Conservation (phyloP, 1,140 invertebrate genomes). For the Aphaenogaster floridana region DNA sequence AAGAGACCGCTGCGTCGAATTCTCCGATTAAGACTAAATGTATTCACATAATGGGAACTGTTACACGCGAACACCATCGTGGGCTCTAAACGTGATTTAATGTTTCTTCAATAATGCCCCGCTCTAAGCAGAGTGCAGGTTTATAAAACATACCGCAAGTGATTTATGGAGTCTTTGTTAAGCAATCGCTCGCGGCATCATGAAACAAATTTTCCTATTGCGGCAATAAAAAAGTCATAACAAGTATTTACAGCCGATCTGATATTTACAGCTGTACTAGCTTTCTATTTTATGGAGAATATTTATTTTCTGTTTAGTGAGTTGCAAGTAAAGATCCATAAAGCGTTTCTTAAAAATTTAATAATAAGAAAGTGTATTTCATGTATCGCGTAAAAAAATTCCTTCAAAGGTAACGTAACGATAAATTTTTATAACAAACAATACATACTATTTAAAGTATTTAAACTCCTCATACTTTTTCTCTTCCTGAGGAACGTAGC, state of each 20-base stretch:
- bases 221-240: slow-evolving; percentile 41
- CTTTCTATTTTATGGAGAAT: not conserved
- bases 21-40: not conserved
- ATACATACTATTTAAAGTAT: not conserved
- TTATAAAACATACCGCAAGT: slow-evolving; percentile 46
- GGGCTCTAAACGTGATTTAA: slow-evolving; percentile 43
- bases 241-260: not conserved
- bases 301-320: not conserved
- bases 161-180: slow-evolving; percentile 57
- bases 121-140: not conserved
- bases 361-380: not conserved
- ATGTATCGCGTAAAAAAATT: not conserved
- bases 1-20: not conserved
- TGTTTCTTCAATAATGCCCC: slow-evolving; percentile 1
- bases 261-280: not conserved
- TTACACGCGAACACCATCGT: not conserved
- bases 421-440: not conserved
- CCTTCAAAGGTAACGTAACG: not conserved
- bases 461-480: not conserved
- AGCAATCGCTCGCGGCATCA: slow-evolving; percentile 11
- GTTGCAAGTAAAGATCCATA: not conserved
- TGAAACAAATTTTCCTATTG: slow-evolving; percentile 41
- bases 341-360: not conserved
- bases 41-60: slow-evolving; percentile 16
- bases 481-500: not conserved